Conservation (phyloP, 2,797 vertebrate species). For the Melanotaenia trifasciata region DNA sequence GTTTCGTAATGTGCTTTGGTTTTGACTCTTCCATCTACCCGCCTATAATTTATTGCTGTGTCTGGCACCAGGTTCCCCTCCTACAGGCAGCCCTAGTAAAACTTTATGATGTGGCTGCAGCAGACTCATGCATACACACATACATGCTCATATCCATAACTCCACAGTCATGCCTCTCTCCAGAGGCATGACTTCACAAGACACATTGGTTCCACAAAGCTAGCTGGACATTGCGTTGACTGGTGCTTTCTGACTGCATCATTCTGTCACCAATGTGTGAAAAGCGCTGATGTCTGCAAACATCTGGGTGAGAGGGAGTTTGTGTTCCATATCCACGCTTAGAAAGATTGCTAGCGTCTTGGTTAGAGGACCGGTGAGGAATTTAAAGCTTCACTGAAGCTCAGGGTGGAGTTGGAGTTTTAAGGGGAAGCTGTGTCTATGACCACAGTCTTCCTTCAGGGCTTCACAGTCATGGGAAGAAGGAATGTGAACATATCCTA, state of each 20-base stretch:
- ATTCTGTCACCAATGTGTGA: slow-evolving; percentile 67
- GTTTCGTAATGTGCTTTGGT: slow-evolving; percentile 31
- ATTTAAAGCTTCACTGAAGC: slow-evolving; percentile 74
- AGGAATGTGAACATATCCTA: slow-evolving; percentile 47
- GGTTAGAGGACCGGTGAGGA: slow-evolving; percentile 76
- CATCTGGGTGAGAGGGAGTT: slow-evolving; percentile 60
- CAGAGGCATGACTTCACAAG: slow-evolving; percentile 40
- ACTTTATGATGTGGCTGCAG: slow-evolving; percentile 62
- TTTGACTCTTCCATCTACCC: slow-evolving; percentile 38
- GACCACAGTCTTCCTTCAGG: slow-evolving; percentile 41
- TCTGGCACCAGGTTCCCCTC: slow-evolving; percentile 68
- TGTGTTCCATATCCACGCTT: slow-evolving; percentile 54
- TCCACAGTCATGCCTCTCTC: not conserved
- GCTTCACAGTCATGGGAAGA: slow-evolving; percentile 41
- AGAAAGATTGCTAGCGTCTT: slow-evolving; percentile 55
- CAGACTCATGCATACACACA: slow-evolving; percentile 37
- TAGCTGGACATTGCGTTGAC: slow-evolving; percentile 29
- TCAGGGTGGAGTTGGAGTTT: slow-evolving; percentile 62
- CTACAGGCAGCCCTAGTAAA: slow-evolving; percentile 69
- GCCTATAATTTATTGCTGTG: slow-evolving; percentile 60
- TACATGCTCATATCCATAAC: slow-evolving; percentile 1
- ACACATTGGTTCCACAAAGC: slow-evolving; percentile 33
- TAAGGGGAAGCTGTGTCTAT: slow-evolving; percentile 37
- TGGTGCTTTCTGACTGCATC: slow-evolving; percentile 61
- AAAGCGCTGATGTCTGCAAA: slow-evolving; percentile 73